Evolutionary conservation across 2,888 invertebrate species (phyloP).

Genomic region (Arrhopalites spinosus): DNA sequence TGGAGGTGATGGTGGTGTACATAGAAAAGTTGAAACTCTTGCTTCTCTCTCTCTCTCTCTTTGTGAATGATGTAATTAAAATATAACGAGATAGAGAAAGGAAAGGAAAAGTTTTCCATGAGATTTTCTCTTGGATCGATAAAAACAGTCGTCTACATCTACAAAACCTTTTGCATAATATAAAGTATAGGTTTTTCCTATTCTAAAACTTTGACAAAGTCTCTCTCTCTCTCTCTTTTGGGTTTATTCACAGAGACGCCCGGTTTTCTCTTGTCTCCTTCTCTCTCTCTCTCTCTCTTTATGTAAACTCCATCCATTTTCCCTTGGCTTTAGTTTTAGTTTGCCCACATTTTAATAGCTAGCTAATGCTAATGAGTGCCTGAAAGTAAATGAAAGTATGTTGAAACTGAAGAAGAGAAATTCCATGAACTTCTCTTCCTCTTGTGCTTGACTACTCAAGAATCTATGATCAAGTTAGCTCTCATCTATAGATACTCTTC

Average conservation of each 20-base stretch:
- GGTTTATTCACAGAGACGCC: slow-evolving; percentile 9
- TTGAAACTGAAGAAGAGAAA: neutral
- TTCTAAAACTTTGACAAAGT: neutral
- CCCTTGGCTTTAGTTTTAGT: neutral
- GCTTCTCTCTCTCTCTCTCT: neutral
- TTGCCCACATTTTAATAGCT: slow-evolving; percentile 23
- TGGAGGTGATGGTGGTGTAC: neutral
- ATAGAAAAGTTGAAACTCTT: neutral
- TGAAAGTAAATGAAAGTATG: slow-evolving; percentile 18
- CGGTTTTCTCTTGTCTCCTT: neutral
- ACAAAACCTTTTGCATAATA: neutral
- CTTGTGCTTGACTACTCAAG: slow-evolving; percentile 25
- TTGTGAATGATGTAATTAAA: slow-evolving; percentile 24
- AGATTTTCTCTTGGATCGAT: slow-evolving; percentile 19
- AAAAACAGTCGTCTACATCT: slow-evolving; percentile 22
- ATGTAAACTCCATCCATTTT: neutral
- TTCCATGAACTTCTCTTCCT: slow-evolving; percentile 8
- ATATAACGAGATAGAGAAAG: slow-evolving; percentile 22
- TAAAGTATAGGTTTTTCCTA: neutral
- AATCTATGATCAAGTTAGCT: slow-evolving; percentile 15
- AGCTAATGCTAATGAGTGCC: slow-evolving; percentile 31
- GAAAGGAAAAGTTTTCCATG: slow-evolving; percentile 11
- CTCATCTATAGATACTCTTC: no score
- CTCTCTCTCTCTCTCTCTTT: neutral
- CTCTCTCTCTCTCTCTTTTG: slow-evolving; percentile 6